A percentile compares a stretch with the other conserved stretches of the same genome.
Conservation (phyloP, 2,888 invertebrate species). For the Ophioninae sp. region DNA sequence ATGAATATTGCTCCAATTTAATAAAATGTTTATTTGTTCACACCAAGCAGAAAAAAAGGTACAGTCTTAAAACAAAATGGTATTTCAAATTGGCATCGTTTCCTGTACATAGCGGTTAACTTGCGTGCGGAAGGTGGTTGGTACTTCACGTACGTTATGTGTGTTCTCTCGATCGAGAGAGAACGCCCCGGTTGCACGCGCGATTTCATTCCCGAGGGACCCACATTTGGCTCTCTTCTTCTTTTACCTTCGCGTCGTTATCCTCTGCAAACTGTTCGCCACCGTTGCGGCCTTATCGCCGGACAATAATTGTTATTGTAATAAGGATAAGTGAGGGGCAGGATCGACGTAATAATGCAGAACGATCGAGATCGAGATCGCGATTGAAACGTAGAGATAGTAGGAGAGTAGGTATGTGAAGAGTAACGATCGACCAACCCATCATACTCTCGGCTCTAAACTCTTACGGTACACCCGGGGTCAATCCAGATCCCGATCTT, state of each 20-base stretch:
- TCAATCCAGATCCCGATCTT: background rate
- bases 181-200: constrained; percentile 52
- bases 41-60: background rate
- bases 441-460: constrained; percentile 49
- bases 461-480: background rate
- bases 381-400: constrained; percentile 1
- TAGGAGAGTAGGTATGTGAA: constrained; percentile 20
- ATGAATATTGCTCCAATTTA: too few relatives aligned
- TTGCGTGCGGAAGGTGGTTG: constrained; percentile 50
- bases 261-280: constrained; percentile 17
- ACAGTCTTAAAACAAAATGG: constrained; percentile 8
- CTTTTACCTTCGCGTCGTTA: constrained; percentile 36
- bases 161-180: constrained; percentile 47
- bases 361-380: constrained; percentile 25
- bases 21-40: too few relatives aligned
- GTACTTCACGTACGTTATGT: background rate
- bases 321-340: constrained; percentile 9
- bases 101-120: constrained; percentile 58
- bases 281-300: constrained; percentile 28
- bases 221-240: constrained; percentile 47
- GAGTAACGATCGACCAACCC: constrained; percentile 37
- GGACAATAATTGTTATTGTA: constrained; percentile 27
- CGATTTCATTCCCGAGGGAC: constrained; percentile 59
- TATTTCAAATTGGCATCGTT: constrained; percentile 23
- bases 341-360: constrained; percentile 54